Evolutionary conservation across 2,797 vertebrate species (phyloP).

Genomic region (Scleropages formosus): DNA sequence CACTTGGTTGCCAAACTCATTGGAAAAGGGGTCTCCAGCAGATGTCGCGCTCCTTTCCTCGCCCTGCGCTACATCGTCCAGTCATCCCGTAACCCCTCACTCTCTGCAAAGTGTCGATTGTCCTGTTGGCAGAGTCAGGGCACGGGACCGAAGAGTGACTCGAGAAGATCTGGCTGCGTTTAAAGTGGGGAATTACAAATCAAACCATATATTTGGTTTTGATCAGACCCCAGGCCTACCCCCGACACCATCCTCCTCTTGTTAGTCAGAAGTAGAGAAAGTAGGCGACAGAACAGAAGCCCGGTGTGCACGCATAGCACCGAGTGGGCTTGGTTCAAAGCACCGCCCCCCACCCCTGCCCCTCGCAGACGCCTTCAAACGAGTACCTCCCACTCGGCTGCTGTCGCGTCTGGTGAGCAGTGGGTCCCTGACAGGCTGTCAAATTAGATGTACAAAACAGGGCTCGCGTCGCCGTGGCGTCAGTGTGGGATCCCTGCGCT

Average conservation of each 20-base stretch:
- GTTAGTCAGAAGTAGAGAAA: slow-evolving; percentile 58
- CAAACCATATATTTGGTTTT: slow-evolving; percentile 47
- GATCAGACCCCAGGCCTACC: slow-evolving; percentile 53
- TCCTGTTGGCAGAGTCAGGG: slow-evolving; percentile 32
- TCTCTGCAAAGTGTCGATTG: too few relatives aligned
- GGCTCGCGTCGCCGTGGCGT: slow-evolving; percentile 54
- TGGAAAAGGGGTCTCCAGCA: slow-evolving; percentile 25
- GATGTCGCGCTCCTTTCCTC: too few relatives aligned
- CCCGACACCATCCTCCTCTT: slow-evolving; percentile 61
- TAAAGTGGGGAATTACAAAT: slow-evolving; percentile 59
- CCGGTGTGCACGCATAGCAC: slow-evolving; percentile 60
- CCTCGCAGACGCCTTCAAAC: slow-evolving; percentile 73
- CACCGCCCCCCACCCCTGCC: slow-evolving; percentile 42
- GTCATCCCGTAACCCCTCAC: too few relatives aligned
- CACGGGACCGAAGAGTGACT: slow-evolving; percentile 66
- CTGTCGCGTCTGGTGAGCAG: slow-evolving; percentile 75
- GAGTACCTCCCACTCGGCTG: slow-evolving; percentile 70
- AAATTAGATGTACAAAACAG: slow-evolving; percentile 78
- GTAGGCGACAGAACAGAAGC: slow-evolving; percentile 57
- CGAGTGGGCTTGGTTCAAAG: slow-evolving; percentile 66
- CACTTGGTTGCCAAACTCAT: slow-evolving; percentile 40
- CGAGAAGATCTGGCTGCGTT: slow-evolving; percentile 67
- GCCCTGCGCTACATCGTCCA: too few relatives aligned
- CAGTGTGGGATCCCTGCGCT: slow-evolving; percentile 29
- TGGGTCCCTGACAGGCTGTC: slow-evolving; percentile 76